A percentile compares a stretch with the other conserved stretches of the same genome.
Conservation (phyloP, 1,140 invertebrate species). For the Drosophila kepulauana region DNA sequence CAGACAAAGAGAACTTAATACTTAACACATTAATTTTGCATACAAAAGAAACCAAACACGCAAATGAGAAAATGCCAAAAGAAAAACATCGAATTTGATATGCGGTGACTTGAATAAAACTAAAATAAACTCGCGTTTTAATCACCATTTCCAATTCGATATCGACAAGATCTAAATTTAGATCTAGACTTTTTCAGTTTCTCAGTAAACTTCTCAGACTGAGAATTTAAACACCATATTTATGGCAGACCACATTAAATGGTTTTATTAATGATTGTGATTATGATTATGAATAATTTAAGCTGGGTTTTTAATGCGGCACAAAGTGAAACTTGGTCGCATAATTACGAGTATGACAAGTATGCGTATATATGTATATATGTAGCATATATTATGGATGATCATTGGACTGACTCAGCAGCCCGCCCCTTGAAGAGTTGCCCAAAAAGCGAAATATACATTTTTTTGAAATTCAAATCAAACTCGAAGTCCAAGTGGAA, state of each 20-base stretch:
- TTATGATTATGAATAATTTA: constrained; percentile 70
- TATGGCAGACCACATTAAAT: constrained; percentile 68
- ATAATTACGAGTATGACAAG: constrained; percentile 39
- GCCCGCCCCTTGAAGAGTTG: constrained; percentile 24
- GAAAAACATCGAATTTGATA: too few species aligned
- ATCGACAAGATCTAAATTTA: neutral
- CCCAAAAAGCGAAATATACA: constrained; percentile 50
- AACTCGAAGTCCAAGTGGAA: constrained; percentile 44
- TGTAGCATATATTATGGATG: neutral
- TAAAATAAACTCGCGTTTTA: neutral
- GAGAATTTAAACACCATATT: constrained; percentile 14
- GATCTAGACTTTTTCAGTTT: neutral
- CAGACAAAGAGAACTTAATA: neutral
- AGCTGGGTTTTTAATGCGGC: constrained; percentile 10
- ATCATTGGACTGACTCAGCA: constrained; percentile 24
- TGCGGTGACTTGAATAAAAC: neutral
- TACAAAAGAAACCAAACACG: neutral
- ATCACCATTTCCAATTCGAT: neutral
- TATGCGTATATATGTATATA: neutral
- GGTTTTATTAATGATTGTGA: constrained; percentile 76
- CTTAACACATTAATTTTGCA: neutral
- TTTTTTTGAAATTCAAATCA: constrained; percentile 70
- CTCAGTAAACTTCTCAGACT: neutral
- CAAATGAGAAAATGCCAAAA: neutral
- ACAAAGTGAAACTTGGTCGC: constrained; percentile 52